phyloP scores from a whole-genome alignment of 2,797 vertebrate genomes.

The Oreochromis mossambicus region DNA sequence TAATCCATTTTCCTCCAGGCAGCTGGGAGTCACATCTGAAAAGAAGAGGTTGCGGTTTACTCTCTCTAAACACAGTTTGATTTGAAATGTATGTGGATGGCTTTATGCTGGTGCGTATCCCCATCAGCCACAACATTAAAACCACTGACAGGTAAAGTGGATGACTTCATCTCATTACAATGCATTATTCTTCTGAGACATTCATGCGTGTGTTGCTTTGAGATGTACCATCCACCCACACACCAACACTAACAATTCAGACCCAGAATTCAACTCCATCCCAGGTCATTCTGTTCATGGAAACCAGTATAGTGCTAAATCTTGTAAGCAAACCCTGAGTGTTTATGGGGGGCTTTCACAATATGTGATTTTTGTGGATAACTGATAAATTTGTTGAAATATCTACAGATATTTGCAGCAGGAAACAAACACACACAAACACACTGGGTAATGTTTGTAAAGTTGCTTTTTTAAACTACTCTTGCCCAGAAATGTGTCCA shows the following conservation, averaged over 20 bases:
- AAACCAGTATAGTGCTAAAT: background rate
- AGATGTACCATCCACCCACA: background rate
- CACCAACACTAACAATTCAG: background rate
- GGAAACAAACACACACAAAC: background rate
- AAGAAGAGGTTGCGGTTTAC: constrained; percentile 6
- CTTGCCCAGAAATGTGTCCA: background rate
- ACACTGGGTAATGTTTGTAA: background rate
- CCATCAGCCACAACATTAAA: background rate
- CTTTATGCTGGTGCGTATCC: background rate
- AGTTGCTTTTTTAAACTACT: background rate
- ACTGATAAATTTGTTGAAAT: background rate
- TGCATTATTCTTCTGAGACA: background rate
- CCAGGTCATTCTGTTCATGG: background rate
- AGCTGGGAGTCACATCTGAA: constrained; percentile 43
- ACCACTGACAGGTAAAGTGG: background rate
- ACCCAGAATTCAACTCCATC: background rate
- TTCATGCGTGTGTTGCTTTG: background rate
- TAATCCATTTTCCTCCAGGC: constrained; percentile 38
- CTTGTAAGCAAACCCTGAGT: background rate
- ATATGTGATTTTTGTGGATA: background rate
- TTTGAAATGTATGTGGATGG: background rate
- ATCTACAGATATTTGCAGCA: background rate
- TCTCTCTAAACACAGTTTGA: background rate
- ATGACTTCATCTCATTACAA: background rate
- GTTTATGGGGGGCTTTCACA: background rate